A percentile compares a stretch with the other conserved stretches of the same genome.
Evolutionary conservation across 1,140 invertebrate species (phyloP).

Genomic region (Musca vetustissima): DNA sequence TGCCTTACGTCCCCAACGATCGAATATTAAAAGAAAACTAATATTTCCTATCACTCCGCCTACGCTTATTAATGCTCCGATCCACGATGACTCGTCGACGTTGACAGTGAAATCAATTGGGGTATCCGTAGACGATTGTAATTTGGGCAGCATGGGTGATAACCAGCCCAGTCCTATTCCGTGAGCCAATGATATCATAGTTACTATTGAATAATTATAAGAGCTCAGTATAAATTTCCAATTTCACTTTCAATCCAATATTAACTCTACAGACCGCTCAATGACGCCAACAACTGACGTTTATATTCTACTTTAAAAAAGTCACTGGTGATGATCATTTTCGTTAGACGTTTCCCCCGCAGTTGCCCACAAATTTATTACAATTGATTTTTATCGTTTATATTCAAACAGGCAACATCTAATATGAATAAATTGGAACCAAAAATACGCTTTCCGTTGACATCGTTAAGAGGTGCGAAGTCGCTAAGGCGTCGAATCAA

Average conservation of each 20-base stretch:
- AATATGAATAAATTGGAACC: no score
- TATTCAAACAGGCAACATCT: no score
- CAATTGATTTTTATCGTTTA: no score
- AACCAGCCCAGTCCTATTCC: conserved; percentile 58
- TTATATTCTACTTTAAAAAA: conserved; percentile 40
- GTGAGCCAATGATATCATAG: conserved; percentile 55
- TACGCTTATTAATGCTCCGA: conserved; percentile 46
- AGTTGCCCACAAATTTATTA: no score
- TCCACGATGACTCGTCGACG: conserved; percentile 48
- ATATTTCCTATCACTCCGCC: conserved; percentile 50
- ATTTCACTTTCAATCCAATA: background rate
- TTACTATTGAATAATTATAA: conserved; percentile 40
- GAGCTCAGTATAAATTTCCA: conserved; percentile 24
- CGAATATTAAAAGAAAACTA: conserved; percentile 47
- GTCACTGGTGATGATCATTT: conserved; percentile 15
- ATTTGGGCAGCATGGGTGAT: conserved; percentile 52
- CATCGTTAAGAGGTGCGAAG: no score
- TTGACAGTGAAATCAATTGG: conserved; percentile 45
- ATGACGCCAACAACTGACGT: conserved; percentile 40
- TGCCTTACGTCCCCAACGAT: conserved; percentile 53
- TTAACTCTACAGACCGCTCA: conserved; percentile 38
- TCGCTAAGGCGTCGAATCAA: no score
- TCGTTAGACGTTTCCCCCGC: no score
- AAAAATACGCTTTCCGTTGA: no score
- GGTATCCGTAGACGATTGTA: conserved; percentile 42